Evolutionary conservation across 2,797 vertebrate species (phyloP).

Genomic region (Cichlasoma orientale): DNA sequence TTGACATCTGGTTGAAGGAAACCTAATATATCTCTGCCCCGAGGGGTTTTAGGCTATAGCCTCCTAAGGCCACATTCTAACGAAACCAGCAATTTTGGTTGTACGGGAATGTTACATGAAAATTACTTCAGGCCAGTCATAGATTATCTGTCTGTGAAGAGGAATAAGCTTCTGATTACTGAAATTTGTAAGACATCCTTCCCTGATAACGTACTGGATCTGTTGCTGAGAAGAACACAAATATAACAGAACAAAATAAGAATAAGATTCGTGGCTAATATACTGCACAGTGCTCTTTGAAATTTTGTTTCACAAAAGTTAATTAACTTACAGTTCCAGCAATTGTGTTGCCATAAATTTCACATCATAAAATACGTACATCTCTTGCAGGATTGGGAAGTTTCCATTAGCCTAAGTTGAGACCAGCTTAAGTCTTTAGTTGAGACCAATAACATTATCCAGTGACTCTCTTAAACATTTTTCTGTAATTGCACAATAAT

Average conservation of each 20-base stretch:
- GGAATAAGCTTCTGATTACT: constrained; percentile 13
- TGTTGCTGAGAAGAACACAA: background rate
- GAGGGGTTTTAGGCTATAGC: constrained; percentile 21
- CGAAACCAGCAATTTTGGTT: constrained; percentile 36
- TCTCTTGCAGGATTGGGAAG: background rate
- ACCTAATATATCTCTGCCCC: constrained; percentile 61
- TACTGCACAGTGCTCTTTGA: background rate
- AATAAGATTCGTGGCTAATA: background rate
- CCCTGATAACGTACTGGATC: background rate
- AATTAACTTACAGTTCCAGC: background rate
- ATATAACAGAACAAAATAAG: background rate
- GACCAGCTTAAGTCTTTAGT: background rate
- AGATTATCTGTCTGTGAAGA: background rate
- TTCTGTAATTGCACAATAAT: background rate
- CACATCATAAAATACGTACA: background rate
- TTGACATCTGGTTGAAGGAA: constrained; percentile 63
- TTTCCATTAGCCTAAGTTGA: background rate
- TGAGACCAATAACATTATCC: background rate
- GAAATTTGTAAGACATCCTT: background rate
- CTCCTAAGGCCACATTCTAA: constrained; percentile 33
- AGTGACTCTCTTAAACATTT: background rate
- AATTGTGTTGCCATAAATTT: background rate
- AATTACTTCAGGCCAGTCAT: background rate
- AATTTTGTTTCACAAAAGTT: background rate
- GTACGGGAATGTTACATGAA: constrained; percentile 22